These are phyloP conservation scores for Rhopalosiphum nymphaeae DNA, from an alignment of 2,888 invertebrate genomes.

Conservation along the genomic window DNA sequence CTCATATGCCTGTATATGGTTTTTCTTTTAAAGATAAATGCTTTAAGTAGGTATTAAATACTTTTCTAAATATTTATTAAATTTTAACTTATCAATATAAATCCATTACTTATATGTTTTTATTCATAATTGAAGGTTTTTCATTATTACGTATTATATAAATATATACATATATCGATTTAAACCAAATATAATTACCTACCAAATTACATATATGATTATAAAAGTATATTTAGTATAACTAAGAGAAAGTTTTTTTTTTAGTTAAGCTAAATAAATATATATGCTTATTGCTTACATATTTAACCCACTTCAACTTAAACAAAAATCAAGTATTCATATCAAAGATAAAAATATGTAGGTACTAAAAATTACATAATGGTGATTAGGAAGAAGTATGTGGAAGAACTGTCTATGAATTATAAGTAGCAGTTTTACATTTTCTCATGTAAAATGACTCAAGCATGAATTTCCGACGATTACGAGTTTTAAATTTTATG, in stretches of 20 bases:
- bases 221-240: neutral
- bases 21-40: neutral
- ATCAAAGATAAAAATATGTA: conserved; percentile 30
- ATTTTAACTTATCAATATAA: neutral
- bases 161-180: neutral
- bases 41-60: neutral
- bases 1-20: neutral
- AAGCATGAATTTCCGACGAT: neutral
- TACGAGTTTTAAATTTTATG: neutral
- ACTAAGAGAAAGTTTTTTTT: conserved; percentile 31
- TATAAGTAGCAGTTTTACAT: conserved; percentile 1
- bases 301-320: conserved; percentile 22
- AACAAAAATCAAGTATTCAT: conserved; percentile 23
- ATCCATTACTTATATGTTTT: neutral
- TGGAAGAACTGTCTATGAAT: neutral
- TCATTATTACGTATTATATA: neutral
- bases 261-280: conserved; percentile 22
- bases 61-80: neutral
- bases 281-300: neutral
- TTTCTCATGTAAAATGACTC: neutral
- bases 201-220: neutral
- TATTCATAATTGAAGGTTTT: neutral
- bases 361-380: neutral
- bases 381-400: neutral
- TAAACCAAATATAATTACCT: neutral